Evolutionary conservation across 2,113 vertebrate genomes (phyloP).

Genomic region (Apodemus sylvaticus): DNA sequence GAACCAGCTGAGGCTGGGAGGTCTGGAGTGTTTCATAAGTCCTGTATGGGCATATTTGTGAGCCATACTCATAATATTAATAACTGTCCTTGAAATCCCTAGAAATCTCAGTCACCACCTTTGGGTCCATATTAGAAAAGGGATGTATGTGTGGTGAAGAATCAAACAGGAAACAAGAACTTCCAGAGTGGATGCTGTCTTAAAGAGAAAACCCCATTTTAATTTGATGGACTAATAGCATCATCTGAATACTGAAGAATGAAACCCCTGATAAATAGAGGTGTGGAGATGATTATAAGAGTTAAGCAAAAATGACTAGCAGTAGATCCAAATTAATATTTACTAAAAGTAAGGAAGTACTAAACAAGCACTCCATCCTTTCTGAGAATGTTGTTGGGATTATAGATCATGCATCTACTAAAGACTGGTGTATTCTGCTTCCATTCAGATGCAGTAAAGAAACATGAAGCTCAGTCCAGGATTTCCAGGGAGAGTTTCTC

Average conservation of each 20-base stretch:
- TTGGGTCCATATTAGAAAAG: neutral
- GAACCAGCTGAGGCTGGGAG: neutral
- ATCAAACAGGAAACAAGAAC: neutral
- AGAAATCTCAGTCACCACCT: neutral
- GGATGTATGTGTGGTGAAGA: neutral
- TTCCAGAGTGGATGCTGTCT: neutral
- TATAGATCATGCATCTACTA: neutral
- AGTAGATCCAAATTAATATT: neutral
- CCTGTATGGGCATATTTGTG: neutral
- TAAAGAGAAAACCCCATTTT: neutral
- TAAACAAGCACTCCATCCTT: neutral
- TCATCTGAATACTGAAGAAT: neutral
- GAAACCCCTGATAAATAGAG: neutral
- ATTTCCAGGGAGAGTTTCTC: constrained; percentile 25
- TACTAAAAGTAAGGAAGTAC: neutral
- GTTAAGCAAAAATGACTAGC: neutral
- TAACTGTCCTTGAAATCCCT: neutral
- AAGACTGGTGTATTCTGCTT: neutral
- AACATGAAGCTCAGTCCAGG: neutral
- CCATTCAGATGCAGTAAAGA: neutral
- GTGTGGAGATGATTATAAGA: neutral
- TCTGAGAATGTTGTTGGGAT: neutral
- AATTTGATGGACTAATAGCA: neutral
- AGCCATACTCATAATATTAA: neutral
- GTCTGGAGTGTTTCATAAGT: neutral